Conservation (phyloP, 2,797 vertebrate species). For the Anisognathus igniventris region DNA sequence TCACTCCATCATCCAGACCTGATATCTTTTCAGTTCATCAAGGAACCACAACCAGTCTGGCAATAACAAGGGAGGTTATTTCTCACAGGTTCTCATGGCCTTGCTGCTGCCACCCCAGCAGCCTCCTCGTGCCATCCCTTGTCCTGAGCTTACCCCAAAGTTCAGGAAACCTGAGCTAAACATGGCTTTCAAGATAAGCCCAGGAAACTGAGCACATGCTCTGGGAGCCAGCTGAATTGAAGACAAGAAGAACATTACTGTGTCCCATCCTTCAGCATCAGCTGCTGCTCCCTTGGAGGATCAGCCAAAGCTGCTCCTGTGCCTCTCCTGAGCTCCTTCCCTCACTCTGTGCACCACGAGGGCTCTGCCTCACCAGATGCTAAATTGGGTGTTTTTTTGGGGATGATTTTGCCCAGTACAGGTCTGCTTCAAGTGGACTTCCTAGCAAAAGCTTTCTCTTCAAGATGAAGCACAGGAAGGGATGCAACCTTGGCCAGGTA, state of each 20-base stretch:
- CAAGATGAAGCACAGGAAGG: background rate
- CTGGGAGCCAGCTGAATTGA: background rate
- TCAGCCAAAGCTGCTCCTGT: background rate
- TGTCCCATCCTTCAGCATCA: background rate
- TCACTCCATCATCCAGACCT: background rate
- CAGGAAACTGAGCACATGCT: background rate
- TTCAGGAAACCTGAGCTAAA: background rate
- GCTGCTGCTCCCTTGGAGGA: background rate
- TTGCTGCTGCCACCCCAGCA: background rate
- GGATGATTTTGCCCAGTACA: background rate
- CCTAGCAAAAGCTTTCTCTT: background rate
- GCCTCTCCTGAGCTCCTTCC: background rate
- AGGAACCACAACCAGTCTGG: background rate
- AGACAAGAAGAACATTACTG: background rate
- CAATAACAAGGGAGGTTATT: background rate
- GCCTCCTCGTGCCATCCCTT: background rate
- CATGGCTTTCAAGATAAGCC: background rate
- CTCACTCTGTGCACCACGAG: accelerated
- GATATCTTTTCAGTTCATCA: background rate
- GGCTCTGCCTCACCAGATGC: background rate
- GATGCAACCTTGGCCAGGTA: background rate
- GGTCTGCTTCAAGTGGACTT: background rate
- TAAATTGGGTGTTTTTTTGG: background rate
- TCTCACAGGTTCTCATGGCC: background rate
- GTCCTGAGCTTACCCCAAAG: too few relatives aligned